These are phyloP conservation scores for Pterois miles DNA, from an alignment of 2,797 vertebrate genomes.

Conservation along the genomic window DNA sequence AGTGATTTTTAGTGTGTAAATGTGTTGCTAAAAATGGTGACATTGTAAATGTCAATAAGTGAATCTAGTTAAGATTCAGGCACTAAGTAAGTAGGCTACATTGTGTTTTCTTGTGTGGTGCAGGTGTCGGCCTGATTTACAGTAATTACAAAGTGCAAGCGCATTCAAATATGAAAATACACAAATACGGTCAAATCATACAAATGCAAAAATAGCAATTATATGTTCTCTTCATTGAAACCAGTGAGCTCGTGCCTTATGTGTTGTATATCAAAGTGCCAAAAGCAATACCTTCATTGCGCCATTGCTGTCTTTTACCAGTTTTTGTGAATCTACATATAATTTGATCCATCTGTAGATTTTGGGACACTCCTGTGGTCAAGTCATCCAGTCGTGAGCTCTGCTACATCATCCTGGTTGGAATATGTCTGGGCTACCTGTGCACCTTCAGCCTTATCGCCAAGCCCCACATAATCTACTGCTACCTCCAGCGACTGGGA, in stretches of 20 bases:
- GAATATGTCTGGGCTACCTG: slow-evolving; percentile 96
- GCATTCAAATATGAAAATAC: background rate
- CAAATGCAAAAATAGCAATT: background rate
- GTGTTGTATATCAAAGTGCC: background rate
- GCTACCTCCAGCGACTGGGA: slow-evolving; percentile 96
- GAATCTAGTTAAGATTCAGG: background rate
- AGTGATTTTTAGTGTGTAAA: background rate
- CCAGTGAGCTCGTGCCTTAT: background rate
- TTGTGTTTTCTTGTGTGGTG: background rate
- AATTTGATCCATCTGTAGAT: slow-evolving; percentile 65
- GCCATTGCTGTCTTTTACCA: background rate
- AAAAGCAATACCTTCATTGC: background rate
- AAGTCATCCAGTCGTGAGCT: slow-evolving; percentile 98
- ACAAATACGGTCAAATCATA: background rate
- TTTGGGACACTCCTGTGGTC: slow-evolving; percentile 97
- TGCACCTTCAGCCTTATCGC: slow-evolving; percentile 98
- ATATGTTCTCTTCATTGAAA: background rate
- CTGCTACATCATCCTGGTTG: slow-evolving; percentile 98
- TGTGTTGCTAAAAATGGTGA: background rate
- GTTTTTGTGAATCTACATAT: background rate
- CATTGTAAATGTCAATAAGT: background rate
- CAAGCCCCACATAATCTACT: slow-evolving; percentile 94
- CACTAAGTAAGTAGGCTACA: background rate
- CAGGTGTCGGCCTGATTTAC: background rate
- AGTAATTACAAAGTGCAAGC: background rate